Conservation (phyloP, 2,888 invertebrate species). For the Drosophila bunnanda region DNA sequence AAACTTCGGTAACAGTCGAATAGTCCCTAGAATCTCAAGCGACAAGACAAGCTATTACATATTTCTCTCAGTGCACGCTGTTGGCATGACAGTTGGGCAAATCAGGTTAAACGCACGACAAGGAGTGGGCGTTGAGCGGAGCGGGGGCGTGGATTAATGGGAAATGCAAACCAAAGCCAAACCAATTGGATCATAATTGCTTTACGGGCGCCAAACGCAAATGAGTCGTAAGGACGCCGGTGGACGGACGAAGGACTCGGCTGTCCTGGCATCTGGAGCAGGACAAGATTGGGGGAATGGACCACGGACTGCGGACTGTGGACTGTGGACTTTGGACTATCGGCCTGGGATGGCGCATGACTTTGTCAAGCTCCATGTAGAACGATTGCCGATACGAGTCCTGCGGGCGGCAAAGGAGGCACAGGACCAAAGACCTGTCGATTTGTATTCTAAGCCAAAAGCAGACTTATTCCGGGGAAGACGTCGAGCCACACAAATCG, state of each 20-base stretch:
- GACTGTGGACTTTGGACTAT: too few species aligned
- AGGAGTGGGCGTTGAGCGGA: background rate
- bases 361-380: conserved; percentile 30
- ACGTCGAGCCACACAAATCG: conserved; percentile 22
- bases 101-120: conserved; percentile 73
- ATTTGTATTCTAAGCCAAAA: conserved; percentile 25
- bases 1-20: background rate
- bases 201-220: conserved; percentile 73
- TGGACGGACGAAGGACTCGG: conserved; percentile 13
- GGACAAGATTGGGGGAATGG: conserved; percentile 19
- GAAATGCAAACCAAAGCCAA: conserved; percentile 66
- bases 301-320: background rate
- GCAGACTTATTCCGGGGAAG: conserved; percentile 4
- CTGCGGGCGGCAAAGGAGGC: background rate
- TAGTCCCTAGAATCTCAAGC: too few species aligned
- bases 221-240: conserved; percentile 60
- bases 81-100: conserved; percentile 51
- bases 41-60: too few species aligned
- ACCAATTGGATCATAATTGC: conserved; percentile 79
- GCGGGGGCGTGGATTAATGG: conserved; percentile 12
- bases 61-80: conserved; percentile 17
- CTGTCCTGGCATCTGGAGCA: conserved; percentile 15
- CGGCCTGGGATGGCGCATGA: conserved; percentile 4
- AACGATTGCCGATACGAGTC: conserved; percentile 4
- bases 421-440: conserved; percentile 21